Conservation (phyloP, 1,140 invertebrate genomes). For the Conus ventricosus region DNA sequence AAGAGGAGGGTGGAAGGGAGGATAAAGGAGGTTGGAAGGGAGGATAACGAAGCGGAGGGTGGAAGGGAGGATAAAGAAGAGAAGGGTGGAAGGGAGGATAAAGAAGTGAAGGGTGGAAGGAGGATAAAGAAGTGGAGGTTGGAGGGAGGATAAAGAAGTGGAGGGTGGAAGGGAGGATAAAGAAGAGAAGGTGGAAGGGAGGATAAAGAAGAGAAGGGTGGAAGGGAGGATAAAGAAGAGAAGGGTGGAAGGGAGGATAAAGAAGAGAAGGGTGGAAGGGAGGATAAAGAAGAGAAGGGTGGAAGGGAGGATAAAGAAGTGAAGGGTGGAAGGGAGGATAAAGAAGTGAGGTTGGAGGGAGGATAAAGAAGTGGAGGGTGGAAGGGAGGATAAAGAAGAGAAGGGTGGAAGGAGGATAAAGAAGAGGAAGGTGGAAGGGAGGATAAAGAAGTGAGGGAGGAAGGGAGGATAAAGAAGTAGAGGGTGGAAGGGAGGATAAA, state of each 20-base stretch:
- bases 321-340: no score
- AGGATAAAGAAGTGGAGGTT: neutral
- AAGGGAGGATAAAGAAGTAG: no score
- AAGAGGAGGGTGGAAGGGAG: no score
- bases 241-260: no score
- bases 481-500: no score
- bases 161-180: neutral
- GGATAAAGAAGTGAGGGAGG: no score
- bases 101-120: neutral
- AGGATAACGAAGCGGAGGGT: neutral
- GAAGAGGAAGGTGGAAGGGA: no score
- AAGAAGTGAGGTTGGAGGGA: neutral
- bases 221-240: no score
- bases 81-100: neutral
- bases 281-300: no score
- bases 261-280: no score
- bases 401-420: neutral
- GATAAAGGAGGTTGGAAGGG: neutral
- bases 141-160: neutral
- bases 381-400: neutral
- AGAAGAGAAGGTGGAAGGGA: neutral
- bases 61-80: neutral
- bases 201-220: no score
- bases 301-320: no score
- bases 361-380: neutral